Evolutionary conservation across 2,888 invertebrate species (phyloP).

Genomic region (Limnephilus lunatus): DNA sequence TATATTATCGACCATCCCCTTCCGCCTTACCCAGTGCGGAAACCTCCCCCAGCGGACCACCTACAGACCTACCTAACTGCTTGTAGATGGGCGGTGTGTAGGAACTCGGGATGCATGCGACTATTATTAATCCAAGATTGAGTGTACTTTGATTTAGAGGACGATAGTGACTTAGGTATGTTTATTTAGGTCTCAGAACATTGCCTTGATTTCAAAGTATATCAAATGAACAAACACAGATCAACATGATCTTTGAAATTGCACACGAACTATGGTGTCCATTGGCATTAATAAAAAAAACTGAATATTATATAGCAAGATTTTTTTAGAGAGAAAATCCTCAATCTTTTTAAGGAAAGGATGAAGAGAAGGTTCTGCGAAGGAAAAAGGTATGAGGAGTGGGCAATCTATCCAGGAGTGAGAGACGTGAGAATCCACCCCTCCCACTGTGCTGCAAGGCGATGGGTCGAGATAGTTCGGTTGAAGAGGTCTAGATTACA

Average conservation of each 20-base stretch:
- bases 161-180: neutral
- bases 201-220: neutral
- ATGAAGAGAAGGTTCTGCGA: too few relatives aligned
- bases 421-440: too few relatives aligned
- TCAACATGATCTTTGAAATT: neutral
- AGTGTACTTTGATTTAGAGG: neutral
- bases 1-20: conserved; percentile 56
- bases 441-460: too few relatives aligned
- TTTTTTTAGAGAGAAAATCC: too few relatives aligned
- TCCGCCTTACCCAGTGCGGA: conserved; percentile 23
- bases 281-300: neutral
- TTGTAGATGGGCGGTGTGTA: too few relatives aligned
- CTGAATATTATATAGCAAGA: neutral
- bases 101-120: neutral
- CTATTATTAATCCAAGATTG: conserved; percentile 20
- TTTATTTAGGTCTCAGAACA: neutral
- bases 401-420: too few relatives aligned
- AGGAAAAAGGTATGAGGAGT: too few relatives aligned
- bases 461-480: too few relatives aligned
- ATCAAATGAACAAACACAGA: neutral
- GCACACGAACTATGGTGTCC: neutral
- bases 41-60: neutral
- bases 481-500: too few relatives aligned
- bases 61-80: neutral
- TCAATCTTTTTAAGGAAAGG: too few relatives aligned